Conservation (phyloP, 1,140 invertebrate genomes). For the Physella acuta region DNA sequence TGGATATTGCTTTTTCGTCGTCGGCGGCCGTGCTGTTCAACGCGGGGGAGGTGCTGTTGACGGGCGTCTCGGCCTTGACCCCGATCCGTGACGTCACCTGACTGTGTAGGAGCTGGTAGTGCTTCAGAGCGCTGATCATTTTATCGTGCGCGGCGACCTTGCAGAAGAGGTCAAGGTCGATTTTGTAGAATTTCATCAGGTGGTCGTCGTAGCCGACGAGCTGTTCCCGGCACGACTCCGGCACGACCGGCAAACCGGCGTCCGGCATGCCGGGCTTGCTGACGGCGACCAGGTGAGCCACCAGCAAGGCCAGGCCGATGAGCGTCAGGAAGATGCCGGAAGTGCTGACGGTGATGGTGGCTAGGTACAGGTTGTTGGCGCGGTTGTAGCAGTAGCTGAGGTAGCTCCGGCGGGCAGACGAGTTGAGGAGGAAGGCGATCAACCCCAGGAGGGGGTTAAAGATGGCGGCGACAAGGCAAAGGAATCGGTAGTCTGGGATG, state of each 20-base stretch:
- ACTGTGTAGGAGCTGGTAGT: not conserved
- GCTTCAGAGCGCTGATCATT: conserved; percentile 5
- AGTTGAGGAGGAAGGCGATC: not conserved
- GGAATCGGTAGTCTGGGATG: conserved; percentile 5
- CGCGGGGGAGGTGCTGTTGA: not conserved
- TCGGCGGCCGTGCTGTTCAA: not conserved
- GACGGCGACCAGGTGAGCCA: not conserved
- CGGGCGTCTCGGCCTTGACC: not conserved
- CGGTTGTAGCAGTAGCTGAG: not conserved
- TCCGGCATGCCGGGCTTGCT: not conserved
- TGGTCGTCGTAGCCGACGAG: not conserved
- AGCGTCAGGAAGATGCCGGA: conserved; percentile 7
- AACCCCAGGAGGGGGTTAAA: conserved; percentile 6
- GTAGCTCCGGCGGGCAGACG: not conserved
- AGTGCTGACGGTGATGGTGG: conserved; percentile 7
- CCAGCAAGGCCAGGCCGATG: not conserved
- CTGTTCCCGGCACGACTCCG: not conserved
- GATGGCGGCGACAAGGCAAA: conserved; percentile 1
- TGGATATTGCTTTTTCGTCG: not conserved
- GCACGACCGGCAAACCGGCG: no score
- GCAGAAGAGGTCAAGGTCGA: not conserved
- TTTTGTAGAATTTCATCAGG: not conserved
- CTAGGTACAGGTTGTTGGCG: conserved; percentile 17
- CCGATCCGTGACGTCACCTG: not conserved
- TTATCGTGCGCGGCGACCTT: not conserved